Evolutionary conservation across 2,113 vertebrate species (phyloP).

Genomic region (Albula glossodonta): DNA sequence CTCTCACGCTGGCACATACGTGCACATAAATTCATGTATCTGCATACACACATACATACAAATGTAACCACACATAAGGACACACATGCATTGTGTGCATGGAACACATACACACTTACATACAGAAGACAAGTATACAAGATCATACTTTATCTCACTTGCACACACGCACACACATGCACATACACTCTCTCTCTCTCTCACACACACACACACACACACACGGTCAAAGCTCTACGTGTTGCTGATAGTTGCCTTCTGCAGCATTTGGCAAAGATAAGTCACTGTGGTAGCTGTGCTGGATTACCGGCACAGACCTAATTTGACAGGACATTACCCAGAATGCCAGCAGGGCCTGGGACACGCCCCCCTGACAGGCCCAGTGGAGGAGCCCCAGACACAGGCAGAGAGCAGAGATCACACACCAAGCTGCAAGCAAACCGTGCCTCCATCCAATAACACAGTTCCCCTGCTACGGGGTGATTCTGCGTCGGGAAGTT

Average conservation of each 20-base stretch:
- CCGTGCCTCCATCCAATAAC: neutral
- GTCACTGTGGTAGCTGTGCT: neutral
- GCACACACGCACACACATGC: too few relatives aligned
- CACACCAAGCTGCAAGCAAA: neutral
- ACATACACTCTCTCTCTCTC: too few relatives aligned
- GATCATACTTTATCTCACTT: neutral
- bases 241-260: neutral
- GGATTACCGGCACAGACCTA: neutral
- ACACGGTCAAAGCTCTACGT: neutral
- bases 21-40: too few relatives aligned
- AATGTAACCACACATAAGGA: neutral
- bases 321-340: neutral
- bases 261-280: neutral
- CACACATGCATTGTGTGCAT: neutral
- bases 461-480: neutral
- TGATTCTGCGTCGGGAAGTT: slow-evolving; percentile 32
- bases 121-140: neutral
- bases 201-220: neutral
- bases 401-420: neutral
- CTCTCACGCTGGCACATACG: too few relatives aligned
- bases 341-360: neutral
- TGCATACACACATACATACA: neutral
- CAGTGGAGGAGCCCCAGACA: neutral
- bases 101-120: neutral
- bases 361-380: neutral